Conservation (phyloP, 1,140 invertebrate species). For the Trypoxylus dichotomus region DNA sequence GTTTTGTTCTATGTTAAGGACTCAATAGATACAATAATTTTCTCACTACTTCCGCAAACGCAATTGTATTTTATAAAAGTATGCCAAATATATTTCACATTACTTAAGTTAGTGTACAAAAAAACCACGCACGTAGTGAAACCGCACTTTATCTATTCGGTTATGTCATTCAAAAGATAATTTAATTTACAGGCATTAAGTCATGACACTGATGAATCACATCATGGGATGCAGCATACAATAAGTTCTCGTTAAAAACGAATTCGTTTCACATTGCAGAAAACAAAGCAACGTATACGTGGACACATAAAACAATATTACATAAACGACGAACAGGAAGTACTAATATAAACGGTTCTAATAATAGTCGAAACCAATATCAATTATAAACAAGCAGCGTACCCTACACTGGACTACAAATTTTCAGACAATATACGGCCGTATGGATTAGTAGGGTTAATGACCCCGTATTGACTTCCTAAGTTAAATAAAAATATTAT, state of each 20-base stretch:
- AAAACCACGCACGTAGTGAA: too few species aligned
- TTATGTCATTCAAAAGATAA: not conserved
- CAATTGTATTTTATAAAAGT: too few species aligned
- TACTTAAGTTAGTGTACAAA: too few species aligned
- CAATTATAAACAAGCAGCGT: conserved; percentile 1
- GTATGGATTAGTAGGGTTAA: not conserved
- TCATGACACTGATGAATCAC: not conserved
- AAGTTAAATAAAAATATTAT: not conserved
- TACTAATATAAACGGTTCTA: not conserved
- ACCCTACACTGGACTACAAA: not conserved
- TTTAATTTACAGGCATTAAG: not conserved
- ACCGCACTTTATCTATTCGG: not conserved
- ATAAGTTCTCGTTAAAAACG: not conserved
- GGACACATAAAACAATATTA: not conserved
- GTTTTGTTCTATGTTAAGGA: too few species aligned
- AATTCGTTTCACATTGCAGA: not conserved
- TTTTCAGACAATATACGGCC: not conserved
- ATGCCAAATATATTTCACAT: too few species aligned
- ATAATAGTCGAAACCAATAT: not conserved
- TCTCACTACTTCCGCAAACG: too few species aligned
- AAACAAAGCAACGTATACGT: not conserved
- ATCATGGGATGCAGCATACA: not conserved
- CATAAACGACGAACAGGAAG: not conserved
- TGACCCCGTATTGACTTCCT: not conserved
- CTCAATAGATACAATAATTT: too few species aligned